Percentiles rank a stretch among this genome's conserved stretches.
phyloP scores from a whole-genome alignment of 2,113 vertebrate species.

The Cricetomys ansorgei region DNA sequence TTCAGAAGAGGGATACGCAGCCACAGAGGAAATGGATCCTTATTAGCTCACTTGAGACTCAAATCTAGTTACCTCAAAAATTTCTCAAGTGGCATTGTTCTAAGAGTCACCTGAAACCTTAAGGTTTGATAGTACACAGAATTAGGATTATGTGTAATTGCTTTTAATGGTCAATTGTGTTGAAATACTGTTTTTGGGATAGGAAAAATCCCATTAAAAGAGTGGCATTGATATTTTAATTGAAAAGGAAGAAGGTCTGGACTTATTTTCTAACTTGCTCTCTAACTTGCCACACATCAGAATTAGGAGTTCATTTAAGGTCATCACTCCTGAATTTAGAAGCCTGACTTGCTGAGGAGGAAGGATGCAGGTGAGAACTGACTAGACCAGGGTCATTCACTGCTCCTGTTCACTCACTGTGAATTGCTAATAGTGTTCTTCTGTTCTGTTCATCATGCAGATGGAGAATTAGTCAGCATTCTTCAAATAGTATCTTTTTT shows the following conservation, averaged over 20 bases:
- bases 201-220: not conserved
- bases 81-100: not conserved
- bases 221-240: not conserved
- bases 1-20: constrained; percentile 8
- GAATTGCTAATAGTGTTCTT: constrained; percentile 22
- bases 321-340: not conserved
- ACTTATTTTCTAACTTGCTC: constrained; percentile 35
- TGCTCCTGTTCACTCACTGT: not conserved
- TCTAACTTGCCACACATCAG: not conserved
- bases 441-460: constrained; percentile 65
- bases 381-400: not conserved
- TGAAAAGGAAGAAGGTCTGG: not conserved
- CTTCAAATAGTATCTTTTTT: constrained; percentile 63
- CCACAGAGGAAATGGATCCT: not conserved
- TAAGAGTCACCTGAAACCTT: constrained; percentile 7
- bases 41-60: constrained; percentile 57
- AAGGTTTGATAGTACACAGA: not conserved
- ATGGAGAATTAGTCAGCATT: constrained; percentile 73
- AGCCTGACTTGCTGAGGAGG: not conserved
- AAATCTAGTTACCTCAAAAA: not conserved
- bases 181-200: not conserved
- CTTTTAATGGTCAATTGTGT: not conserved
- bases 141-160: constrained; percentile 2
- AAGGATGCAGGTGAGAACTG: not conserved
- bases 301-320: not conserved